These are phyloP conservation scores for Tetranychus truncatus DNA, from an alignment of 2,888 invertebrate species.

Conservation along the genomic window DNA sequence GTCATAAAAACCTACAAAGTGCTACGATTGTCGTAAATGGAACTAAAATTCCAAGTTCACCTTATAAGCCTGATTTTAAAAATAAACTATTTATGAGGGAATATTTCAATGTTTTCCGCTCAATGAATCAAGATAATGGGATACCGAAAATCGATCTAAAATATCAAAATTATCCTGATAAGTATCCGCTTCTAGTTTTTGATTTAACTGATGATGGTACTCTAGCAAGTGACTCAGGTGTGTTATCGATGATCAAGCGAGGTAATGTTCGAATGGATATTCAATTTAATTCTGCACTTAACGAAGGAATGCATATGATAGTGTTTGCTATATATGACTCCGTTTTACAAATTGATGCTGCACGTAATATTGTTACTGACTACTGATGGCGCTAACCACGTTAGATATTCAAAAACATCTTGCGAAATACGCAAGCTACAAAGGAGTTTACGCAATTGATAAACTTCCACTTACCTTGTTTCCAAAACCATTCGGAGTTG, in stretches of 20 bases:
- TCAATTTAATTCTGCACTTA: not conserved
- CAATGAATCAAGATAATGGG: not conserved
- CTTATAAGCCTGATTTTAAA: not conserved
- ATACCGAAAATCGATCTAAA: not conserved
- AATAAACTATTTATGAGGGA: not conserved
- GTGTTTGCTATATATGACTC: not conserved
- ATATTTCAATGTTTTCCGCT: not conserved
- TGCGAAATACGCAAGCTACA: not conserved
- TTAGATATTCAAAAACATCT: not conserved
- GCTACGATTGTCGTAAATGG: not conserved
- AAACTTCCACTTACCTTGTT: not conserved
- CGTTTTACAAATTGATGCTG: not conserved
- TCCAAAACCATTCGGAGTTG: not conserved
- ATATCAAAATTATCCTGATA: not conserved
- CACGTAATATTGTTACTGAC: not conserved
- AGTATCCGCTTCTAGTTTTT: not conserved
- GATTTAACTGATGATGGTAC: not conserved
- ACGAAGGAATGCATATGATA: not conserved
- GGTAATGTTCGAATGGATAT: not conserved
- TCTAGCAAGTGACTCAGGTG: not conserved
- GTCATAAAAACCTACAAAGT: not conserved
- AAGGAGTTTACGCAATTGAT: not conserved
- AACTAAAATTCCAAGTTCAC: not conserved
- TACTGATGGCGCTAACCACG: not conserved
- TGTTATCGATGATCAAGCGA: not conserved